Base-by-base conservation (phyloP, 2,888 invertebrate genomes). In the Aphodius granarius region DNA sequence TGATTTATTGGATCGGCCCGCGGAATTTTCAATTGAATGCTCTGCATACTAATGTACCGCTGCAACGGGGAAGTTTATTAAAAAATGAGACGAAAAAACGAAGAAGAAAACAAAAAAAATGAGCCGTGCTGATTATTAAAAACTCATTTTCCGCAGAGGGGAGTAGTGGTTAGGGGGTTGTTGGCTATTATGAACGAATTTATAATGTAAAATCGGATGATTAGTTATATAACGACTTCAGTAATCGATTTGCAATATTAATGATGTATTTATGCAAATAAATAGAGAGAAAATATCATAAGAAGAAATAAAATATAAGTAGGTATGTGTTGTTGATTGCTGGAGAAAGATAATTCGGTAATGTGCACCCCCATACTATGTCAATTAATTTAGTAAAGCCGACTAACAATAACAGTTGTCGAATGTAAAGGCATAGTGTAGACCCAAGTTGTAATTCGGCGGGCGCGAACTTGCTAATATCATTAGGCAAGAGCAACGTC, bases 401-500 rank as follows among this genome's bases (percentile, higher is more conserved):
- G 68, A 72, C 75, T 77, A 77, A 77, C 77, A 77, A 77, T 77
- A 77, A 77, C 77, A 77, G 74, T 75, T 75, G 75, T 75, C 62
- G 77, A 73, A 77, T 68, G 21, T n/a, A n/a, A n/a, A 43, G 43
- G 43, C 43, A 43, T n/a, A n/a, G 2, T 43, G 43, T 43, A 13
- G 9, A 43, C 43, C 43, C 1, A 43, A 43, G 9, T 23, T 23
- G 21, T 66, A 66, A 66, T 20, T 68, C 21, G 13, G 68, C 18
- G 21, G 68, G 20, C 68, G 68, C 6, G 20, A 68, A 68, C 20
- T 68, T 68, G 20, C 21, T 68, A 68, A 68, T 68, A 68, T 68
- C 21, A 20, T 68, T 68, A 68, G 21, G 43, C 43, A 43, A 20
- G 68, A 17, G 65, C 18, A 65, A 17, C 21, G 20, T n/a, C 68